A percentile compares a stretch with the other conserved stretches of the same genome.
Conservation (phyloP, 1,140 invertebrate genomes). For the Pseudomyrmex pallidus region DNA sequence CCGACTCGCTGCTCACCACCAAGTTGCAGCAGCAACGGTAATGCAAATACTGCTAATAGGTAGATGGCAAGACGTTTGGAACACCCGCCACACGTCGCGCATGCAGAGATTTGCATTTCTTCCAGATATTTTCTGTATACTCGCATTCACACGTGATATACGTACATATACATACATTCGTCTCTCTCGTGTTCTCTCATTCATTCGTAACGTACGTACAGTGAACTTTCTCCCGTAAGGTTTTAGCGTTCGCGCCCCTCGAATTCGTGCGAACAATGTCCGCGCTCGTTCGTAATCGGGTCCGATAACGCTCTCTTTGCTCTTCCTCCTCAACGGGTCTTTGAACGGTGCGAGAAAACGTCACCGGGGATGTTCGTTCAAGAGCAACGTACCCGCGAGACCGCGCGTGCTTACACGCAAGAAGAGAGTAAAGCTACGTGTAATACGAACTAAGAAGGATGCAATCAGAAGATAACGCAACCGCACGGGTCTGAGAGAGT, state of each 20-base stretch:
- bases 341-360: not conserved
- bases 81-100: slow-evolving; percentile 35
- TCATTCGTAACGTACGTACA: slow-evolving; percentile 38
- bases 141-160: slow-evolving; percentile 14
- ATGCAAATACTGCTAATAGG: slow-evolving; percentile 50
- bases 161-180: slow-evolving; percentile 26
- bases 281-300: slow-evolving; percentile 24
- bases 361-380: not conserved
- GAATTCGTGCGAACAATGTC: slow-evolving; percentile 5
- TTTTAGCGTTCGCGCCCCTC: slow-evolving; percentile 32
- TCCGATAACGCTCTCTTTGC: slow-evolving; percentile 24
- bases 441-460: slow-evolving; percentile 64
- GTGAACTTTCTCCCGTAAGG: slow-evolving; percentile 61
- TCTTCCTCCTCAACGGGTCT: slow-evolving; percentile 21
- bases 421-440: slow-evolving; percentile 65
- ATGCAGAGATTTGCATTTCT: slow-evolving; percentile 30
- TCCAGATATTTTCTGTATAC: slow-evolving; percentile 8
- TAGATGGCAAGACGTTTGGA: slow-evolving; percentile 40
- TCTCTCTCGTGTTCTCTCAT: slow-evolving; percentile 30
- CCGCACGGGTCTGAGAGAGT: slow-evolving; percentile 55
- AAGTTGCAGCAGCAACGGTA: slow-evolving; percentile 53
- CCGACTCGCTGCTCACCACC: slow-evolving; percentile 7
- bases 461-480: slow-evolving; percentile 62
- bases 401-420: slow-evolving; percentile 62
- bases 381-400: slow-evolving; percentile 31